Conservation (phyloP, 2,113 vertebrate species). For the Poecilia latipinna region DNA sequence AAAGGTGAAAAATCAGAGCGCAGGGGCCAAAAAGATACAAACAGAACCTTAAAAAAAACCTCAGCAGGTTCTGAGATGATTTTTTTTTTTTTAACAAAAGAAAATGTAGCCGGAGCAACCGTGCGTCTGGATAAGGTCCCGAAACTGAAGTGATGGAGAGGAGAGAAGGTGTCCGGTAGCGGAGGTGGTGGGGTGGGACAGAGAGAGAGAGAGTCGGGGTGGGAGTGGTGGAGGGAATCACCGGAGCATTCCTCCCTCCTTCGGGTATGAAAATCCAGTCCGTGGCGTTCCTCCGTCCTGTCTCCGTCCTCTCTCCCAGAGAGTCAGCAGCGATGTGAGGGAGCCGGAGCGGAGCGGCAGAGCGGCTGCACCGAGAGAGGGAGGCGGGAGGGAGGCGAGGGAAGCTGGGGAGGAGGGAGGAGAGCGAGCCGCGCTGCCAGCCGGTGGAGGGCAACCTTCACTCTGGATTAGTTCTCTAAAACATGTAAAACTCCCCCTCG, state of each 20-base stretch:
- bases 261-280: conserved; percentile 50
- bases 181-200: no score
- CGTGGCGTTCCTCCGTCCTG: conserved; percentile 20
- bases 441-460: conserved; percentile 62
- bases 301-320: conserved; percentile 68
- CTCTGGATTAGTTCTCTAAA: background rate
- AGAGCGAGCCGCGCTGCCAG: conserved; percentile 48
- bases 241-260: conserved; percentile 59
- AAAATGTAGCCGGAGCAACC: background rate
- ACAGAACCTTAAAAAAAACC: background rate
- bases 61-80: background rate
- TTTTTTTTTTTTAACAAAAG: background rate
- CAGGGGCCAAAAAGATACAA: conserved; percentile 8
- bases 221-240: conserved; percentile 46
- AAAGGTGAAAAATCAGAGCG: conserved; percentile 16
- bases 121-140: conserved; percentile 42
- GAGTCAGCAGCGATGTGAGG: conserved; percentile 64
- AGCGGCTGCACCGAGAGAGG: background rate
- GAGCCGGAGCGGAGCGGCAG: conserved; percentile 2
- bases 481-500: background rate
- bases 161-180: conserved; percentile 4
- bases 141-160: conserved; percentile 36
- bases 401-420: background rate
- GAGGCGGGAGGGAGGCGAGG: background rate
- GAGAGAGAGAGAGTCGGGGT: no score